Evolutionary conservation across 2,113 vertebrate genomes (phyloP).

Genomic region (Notothenia coriiceps): DNA sequence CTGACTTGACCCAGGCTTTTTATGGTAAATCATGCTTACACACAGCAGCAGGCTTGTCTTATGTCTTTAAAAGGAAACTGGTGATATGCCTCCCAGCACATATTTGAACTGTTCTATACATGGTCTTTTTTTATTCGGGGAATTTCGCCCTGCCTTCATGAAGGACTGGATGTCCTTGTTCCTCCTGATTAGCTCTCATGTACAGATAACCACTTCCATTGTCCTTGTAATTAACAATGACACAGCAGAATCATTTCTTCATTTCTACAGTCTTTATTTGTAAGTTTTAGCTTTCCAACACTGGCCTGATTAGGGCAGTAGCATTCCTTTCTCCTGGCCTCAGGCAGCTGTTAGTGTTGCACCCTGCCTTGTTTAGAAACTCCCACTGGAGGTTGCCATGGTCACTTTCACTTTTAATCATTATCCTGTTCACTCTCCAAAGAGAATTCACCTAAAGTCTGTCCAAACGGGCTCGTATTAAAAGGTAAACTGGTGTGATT

Average conservation of each 20-base stretch:
- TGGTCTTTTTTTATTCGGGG: conserved; percentile 4
- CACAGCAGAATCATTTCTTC: background rate
- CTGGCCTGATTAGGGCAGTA: background rate
- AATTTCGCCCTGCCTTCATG: background rate
- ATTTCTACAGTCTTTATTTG: background rate
- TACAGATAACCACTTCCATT: background rate
- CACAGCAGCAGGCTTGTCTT: conserved; percentile 1
- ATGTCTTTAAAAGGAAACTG: conserved; percentile 32
- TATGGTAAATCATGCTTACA: background rate
- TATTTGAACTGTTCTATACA: background rate
- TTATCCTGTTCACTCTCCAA: background rate
- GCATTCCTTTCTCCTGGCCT: background rate
- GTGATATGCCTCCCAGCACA: background rate
- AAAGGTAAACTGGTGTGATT: background rate
- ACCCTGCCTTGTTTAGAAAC: conserved; percentile 4
- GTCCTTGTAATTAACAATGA: conserved; percentile 6
- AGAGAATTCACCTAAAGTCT: background rate
- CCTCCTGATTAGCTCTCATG: conserved; percentile 1
- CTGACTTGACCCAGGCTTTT: conserved; percentile 1
- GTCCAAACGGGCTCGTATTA: background rate
- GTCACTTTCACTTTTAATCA: background rate
- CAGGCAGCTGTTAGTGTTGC: background rate
- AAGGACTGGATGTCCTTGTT: background rate
- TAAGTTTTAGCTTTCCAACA: background rate
- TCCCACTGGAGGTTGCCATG: conserved; percentile 6